Conservation (phyloP, 37 sponge, comb jelly and placozoan genomes). For the Amphimedon queenslandica region DNA sequence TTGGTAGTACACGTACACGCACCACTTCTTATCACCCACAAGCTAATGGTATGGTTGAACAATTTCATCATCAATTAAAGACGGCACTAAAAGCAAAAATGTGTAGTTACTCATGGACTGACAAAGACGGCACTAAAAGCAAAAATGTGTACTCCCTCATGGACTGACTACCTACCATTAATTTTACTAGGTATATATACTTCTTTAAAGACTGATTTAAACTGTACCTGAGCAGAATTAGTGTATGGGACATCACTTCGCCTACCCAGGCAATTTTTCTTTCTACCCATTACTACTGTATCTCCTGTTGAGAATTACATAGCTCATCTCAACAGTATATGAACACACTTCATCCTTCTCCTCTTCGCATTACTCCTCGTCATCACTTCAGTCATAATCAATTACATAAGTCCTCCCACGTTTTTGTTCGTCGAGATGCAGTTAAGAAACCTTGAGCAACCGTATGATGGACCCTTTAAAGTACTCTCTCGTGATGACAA, state of each 20-base stretch:
- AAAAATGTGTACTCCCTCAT: too few relatives aligned
- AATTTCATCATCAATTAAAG: conserved; percentile 17
- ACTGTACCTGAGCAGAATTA: conserved; percentile 16
- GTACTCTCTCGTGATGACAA: neutral
- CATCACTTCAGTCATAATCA: too few relatives aligned
- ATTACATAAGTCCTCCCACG: neutral
- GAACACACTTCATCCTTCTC: too few relatives aligned
- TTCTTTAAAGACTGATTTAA: conserved; percentile 11
- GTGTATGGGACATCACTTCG: conserved; percentile 14
- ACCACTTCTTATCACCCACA: too few relatives aligned
- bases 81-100: too few relatives aligned
- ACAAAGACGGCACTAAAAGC: neutral
- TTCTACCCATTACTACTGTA: too few relatives aligned
- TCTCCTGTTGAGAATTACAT: neutral
- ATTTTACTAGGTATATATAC: conserved; percentile 8
- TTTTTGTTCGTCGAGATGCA: conserved; percentile 27
- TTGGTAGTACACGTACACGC: conserved; percentile 2
- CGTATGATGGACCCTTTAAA: too few relatives aligned
- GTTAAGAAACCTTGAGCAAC: too few relatives aligned
- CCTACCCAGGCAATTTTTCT: conserved; percentile 20
- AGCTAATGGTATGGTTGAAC: too few relatives aligned
- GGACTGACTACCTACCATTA: conserved; percentile 12
- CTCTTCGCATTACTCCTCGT: too few relatives aligned
- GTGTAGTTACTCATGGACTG: neutral
- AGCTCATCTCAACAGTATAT: conserved; percentile 6